A percentile compares a stretch with the other conserved stretches of the same genome.
These are phyloP conservation scores for Enteromius thamalakanensis DNA, from an alignment of 2,797 vertebrate species.

Conservation along the genomic window DNA sequence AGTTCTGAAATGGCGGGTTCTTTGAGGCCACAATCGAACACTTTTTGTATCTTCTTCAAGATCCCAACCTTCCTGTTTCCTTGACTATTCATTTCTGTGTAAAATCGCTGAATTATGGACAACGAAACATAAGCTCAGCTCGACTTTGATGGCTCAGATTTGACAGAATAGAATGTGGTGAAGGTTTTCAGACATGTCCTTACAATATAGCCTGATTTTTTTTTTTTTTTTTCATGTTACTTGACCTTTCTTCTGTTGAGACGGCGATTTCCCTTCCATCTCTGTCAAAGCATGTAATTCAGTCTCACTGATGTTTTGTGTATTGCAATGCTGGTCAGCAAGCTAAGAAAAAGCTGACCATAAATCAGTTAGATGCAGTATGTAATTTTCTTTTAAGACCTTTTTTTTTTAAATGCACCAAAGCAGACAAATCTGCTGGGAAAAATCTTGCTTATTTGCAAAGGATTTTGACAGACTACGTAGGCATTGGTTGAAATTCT, in stretches of 20 bases:
- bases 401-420: not conserved
- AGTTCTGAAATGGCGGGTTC: not conserved
- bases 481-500: not conserved
- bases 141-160: conserved; percentile 22
- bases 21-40: not conserved
- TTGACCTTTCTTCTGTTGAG: conserved; percentile 49
- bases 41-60: not conserved
- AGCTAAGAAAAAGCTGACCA: conserved; percentile 33
- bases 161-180: conserved; percentile 16
- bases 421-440: not conserved
- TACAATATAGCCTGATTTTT: conserved; percentile 24
- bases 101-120: conserved; percentile 22
- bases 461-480: not conserved
- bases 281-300: conserved; percentile 47
- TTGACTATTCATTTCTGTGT: not conserved
- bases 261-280: conserved; percentile 41
- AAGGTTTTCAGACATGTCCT: conserved; percentile 32
- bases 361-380: conserved; percentile 16
- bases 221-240: conserved; percentile 30
- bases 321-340: conserved; percentile 39
- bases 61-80: not conserved
- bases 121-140: conserved; percentile 20
- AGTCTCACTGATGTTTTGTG: conserved; percentile 36
- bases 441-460: not conserved
- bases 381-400: not conserved